phyloP scores from a whole-genome alignment of 2,797 vertebrate species.

The Muraenolepis orangiensis region DNA sequence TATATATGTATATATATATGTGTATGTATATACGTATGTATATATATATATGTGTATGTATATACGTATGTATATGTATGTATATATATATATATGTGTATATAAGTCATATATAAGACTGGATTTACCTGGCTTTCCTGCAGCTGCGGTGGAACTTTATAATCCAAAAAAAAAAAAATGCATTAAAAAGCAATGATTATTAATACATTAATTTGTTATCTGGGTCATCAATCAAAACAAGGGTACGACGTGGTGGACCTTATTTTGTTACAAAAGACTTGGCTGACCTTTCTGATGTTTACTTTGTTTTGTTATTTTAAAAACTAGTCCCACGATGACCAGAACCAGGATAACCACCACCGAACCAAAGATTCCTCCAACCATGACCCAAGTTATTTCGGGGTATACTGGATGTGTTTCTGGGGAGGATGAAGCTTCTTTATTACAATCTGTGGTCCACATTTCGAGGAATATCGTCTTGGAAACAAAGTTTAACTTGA shows the following conservation, averaged over 20 bases:
- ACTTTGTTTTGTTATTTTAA: not conserved
- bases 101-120: not conserved
- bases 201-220: not conserved
- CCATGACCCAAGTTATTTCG: not conserved
- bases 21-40: not conserved
- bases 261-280: not conserved
- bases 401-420: not conserved
- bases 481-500: not conserved
- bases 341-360: not conserved
- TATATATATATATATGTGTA: not conserved
- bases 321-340: not conserved
- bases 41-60: not conserved
- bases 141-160: not conserved
- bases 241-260: not conserved
- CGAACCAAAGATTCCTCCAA: not conserved
- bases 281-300: not conserved
- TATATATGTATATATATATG: not conserved
- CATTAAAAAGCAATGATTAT: not conserved
- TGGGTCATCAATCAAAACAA: not conserved
- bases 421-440: not conserved
- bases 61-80: not conserved
- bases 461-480: not conserved
- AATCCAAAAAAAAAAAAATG: not conserved
- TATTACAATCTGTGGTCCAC: not conserved
- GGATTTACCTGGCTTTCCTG: not conserved